Conservation (phyloP, 2,797 vertebrate genomes). For the Merluccius polli region DNA sequence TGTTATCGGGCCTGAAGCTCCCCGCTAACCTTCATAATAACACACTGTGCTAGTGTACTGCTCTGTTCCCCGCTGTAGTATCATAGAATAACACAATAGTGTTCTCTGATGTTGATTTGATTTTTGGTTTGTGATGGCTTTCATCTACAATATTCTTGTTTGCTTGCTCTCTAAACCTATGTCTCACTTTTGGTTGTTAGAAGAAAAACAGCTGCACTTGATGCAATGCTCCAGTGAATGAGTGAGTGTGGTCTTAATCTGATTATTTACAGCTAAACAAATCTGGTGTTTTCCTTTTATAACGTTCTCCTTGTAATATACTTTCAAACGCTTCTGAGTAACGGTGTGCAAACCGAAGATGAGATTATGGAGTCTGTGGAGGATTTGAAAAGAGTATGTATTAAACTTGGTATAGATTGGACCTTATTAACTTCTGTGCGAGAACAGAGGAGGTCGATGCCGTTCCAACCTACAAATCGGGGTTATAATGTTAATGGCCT, state of each 20-base stretch:
- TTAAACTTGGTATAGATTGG: background rate
- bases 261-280: background rate
- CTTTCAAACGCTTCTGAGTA: background rate
- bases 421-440: background rate
- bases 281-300: background rate
- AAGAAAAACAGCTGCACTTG: background rate
- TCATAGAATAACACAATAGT: background rate
- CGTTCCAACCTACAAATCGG: background rate
- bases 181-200: background rate
- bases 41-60: background rate
- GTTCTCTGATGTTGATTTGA: background rate
- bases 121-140: background rate
- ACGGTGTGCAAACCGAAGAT: background rate
- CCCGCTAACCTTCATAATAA: background rate
- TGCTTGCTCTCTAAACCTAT: background rate
- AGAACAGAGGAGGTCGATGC: background rate
- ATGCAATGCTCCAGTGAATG: background rate
- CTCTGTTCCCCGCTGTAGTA: background rate
- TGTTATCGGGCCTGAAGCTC: background rate
- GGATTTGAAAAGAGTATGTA: too few species aligned
- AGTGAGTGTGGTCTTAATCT: background rate
- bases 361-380: background rate
- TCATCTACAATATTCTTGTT: background rate
- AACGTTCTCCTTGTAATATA: background rate
- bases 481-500: background rate